Conservation (phyloP, 2,797 vertebrate genomes). For the Enteromius unitaeniatus region DNA sequence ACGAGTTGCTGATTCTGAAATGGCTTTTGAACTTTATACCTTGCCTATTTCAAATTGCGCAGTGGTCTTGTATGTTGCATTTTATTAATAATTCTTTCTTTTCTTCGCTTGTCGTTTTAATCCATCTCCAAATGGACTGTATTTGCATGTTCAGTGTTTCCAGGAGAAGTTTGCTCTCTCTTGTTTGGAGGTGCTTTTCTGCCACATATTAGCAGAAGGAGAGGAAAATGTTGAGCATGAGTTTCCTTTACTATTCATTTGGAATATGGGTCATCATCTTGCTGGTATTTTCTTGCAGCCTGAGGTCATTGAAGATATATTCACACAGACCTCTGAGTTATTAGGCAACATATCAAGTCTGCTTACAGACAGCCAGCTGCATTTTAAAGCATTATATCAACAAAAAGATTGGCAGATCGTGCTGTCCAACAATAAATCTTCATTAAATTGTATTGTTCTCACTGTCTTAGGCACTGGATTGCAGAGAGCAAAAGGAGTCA, state of each 20-base stretch:
- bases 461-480: background rate
- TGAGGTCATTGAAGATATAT: slow-evolving; percentile 61
- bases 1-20: slow-evolving; percentile 13
- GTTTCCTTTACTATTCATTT: slow-evolving; percentile 30
- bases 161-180: slow-evolving; percentile 6
- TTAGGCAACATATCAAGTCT: slow-evolving; percentile 8
- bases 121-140: slow-evolving; percentile 9
- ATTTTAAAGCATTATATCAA: slow-evolving; percentile 1
- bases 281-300: slow-evolving; percentile 58
- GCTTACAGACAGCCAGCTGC: slow-evolving; percentile 17
- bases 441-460: slow-evolving; percentile 24
- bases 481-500: background rate
- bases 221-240: slow-evolving; percentile 21
- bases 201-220: background rate
- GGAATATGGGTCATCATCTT: slow-evolving; percentile 33
- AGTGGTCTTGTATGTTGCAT: slow-evolving; percentile 30
- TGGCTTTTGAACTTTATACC: slow-evolving; percentile 15
- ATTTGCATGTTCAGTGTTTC: slow-evolving; percentile 47
- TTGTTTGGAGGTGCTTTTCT: background rate
- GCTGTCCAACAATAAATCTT: slow-evolving; percentile 2
- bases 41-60: slow-evolving; percentile 7
- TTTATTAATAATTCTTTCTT: slow-evolving; percentile 31
- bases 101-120: slow-evolving; percentile 45
- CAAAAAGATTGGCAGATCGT: slow-evolving; percentile 8
- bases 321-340: slow-evolving; percentile 25